These are phyloP conservation scores for Poecilia picta DNA, from an alignment of 2,797 vertebrate genomes.

Conservation along the genomic window DNA sequence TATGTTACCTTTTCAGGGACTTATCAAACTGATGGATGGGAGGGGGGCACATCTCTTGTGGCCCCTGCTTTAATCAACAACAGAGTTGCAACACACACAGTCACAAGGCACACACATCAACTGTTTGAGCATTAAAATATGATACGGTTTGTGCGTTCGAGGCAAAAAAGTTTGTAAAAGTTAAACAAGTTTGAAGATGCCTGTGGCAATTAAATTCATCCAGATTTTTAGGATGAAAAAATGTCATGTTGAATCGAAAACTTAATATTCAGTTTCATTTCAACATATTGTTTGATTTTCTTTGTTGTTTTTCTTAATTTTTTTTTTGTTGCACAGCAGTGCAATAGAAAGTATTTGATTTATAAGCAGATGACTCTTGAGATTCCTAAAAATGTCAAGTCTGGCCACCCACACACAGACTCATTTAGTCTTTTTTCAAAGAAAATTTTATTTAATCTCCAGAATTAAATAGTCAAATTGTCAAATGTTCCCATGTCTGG, in stretches of 20 bases:
- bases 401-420: neutral
- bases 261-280: neutral
- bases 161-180: neutral
- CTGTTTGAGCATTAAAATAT: slow-evolving; percentile 78
- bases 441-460: slow-evolving; percentile 29
- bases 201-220: neutral
- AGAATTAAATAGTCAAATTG: slow-evolving; percentile 18
- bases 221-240: neutral
- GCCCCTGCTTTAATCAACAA: slow-evolving; percentile 89
- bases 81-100: slow-evolving; percentile 69
- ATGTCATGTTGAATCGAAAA: neutral
- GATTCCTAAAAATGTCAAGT: neutral
- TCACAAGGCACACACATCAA: slow-evolving; percentile 57
- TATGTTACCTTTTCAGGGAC: slow-evolving; percentile 91
- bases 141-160: neutral
- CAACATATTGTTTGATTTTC: neutral
- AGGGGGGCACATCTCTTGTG: slow-evolving; percentile 84
- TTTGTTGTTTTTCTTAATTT: neutral
- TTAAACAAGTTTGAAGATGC: slow-evolving; percentile 14
- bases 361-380: neutral
- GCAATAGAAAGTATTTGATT: neutral
- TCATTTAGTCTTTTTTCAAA: slow-evolving; percentile 1
- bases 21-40: slow-evolving; percentile 95
- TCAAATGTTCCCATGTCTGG: neutral
- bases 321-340: neutral